Conservation (phyloP, 2,113 vertebrate species). For the Craseonycteris thonglongyai region DNA sequence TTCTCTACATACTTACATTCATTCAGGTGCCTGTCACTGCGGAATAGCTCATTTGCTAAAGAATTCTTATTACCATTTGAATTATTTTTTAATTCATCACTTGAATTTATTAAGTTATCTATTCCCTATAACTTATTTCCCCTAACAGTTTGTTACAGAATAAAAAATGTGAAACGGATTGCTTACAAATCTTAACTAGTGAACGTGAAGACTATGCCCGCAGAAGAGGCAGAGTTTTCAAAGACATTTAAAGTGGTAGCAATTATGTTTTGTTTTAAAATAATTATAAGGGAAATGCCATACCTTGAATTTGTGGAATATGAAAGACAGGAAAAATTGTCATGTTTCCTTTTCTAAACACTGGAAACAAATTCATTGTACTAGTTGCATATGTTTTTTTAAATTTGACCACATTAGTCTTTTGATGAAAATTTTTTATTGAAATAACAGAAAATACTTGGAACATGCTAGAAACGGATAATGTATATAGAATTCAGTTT, state of each 20-base stretch:
- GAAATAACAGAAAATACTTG: conserved; percentile 13
- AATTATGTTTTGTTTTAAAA: conserved; percentile 30
- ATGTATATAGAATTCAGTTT: conserved; percentile 3
- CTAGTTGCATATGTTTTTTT: conserved; percentile 52
- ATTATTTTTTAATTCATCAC: conserved; percentile 15
- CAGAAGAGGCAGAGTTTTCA: background rate
- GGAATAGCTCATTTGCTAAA: background rate
- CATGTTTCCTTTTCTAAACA: conserved; percentile 60
- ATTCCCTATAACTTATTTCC: background rate
- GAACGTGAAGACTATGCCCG: background rate
- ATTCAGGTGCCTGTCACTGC: background rate
- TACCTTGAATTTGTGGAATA: conserved; percentile 34
- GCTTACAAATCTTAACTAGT: too few species aligned
- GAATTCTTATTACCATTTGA: background rate
- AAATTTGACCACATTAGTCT: conserved; percentile 35
- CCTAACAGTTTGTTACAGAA: background rate
- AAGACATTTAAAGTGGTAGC: background rate
- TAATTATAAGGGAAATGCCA: conserved; percentile 47
- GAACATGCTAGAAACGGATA: background rate
- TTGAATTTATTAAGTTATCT: background rate
- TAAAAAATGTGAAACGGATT: background rate
- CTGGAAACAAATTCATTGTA: conserved; percentile 42
- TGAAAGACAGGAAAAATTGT: conserved; percentile 65
- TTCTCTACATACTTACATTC: background rate
- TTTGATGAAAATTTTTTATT: conserved; percentile 41